Evolutionary conservation across 2,888 invertebrate genomes (phyloP).

Genomic region (Drepanosiphum platanoidis): DNA sequence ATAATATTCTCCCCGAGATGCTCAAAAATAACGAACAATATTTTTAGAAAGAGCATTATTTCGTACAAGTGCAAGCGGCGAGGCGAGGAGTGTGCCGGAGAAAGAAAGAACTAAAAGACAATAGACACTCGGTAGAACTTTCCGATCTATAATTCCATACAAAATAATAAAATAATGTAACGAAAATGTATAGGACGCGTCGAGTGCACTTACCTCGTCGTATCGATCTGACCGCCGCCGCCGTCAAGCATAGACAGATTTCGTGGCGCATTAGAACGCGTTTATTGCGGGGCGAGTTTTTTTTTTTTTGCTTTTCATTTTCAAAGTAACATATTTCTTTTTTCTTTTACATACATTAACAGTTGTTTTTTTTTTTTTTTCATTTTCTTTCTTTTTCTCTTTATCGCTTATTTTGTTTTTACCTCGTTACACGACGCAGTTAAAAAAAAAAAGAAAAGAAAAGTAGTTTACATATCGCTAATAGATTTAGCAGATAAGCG

Average conservation of each 20-base stretch:
- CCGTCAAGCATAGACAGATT: background rate
- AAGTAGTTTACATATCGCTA: slow-evolving; percentile 32
- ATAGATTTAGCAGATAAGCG: slow-evolving; percentile 31
- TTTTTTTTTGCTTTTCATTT: background rate
- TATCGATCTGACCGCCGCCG: background rate
- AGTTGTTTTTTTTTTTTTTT: background rate
- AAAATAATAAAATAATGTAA: background rate
- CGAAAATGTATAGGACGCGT: too few species aligned
- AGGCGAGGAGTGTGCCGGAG: background rate
- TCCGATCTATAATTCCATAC: background rate
- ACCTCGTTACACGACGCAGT: background rate
- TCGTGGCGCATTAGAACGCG: background rate
- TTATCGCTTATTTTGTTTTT: slow-evolving; percentile 14
- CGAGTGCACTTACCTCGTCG: too few species aligned
- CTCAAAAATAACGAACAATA: too few species aligned
- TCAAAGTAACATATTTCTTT: background rate
- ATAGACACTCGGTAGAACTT: background rate
- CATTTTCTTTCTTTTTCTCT: background rate
- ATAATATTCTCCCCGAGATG: too few species aligned
- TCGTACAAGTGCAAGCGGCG: background rate
- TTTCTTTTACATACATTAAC: background rate
- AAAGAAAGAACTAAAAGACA: too few species aligned
- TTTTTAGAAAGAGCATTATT: too few species aligned
- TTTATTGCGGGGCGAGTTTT: background rate
- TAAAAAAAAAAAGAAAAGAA: too few species aligned